These are phyloP conservation scores for Serranus cabrilla DNA, from an alignment of 2,797 vertebrate genomes.

Conservation along the genomic window DNA sequence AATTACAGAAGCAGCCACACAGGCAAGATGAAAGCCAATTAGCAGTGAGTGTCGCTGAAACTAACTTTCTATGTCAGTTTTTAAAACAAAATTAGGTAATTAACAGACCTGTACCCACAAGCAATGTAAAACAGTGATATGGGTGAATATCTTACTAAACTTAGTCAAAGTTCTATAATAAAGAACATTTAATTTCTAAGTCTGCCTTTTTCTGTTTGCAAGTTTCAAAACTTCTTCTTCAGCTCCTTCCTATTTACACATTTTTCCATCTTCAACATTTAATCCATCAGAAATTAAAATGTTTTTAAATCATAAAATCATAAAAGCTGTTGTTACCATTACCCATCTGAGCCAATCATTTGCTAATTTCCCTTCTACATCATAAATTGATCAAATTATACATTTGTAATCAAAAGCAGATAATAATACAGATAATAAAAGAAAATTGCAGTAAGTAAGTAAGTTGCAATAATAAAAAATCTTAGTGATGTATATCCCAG, in stretches of 20 bases:
- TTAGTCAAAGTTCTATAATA: conserved; percentile 14
- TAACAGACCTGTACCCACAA: conserved; percentile 11
- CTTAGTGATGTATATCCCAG: no score
- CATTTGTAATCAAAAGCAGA: no score
- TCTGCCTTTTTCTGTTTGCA: background rate
- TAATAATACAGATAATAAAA: no score
- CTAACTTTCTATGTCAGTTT: conserved; percentile 36
- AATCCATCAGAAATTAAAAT: background rate
- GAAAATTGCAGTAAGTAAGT: no score
- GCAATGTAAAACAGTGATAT: conserved; percentile 19
- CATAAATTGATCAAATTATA: no score
- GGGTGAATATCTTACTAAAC: conserved; percentile 35
- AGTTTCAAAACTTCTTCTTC: background rate
- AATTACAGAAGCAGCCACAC: conserved; percentile 25
- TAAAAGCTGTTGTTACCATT: background rate
- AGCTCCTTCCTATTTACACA: background rate
- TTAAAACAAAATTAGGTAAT: conserved; percentile 37
- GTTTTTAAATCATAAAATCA: conserved; percentile 2
- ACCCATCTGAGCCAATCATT: background rate
- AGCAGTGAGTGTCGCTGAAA: conserved; percentile 31
- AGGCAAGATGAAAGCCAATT: conserved; percentile 53
- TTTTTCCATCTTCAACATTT: background rate
- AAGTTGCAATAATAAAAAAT: no score
- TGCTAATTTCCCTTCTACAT: no score
- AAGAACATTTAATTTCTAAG: background rate